phyloP scores from a whole-genome alignment of 2,888 invertebrate genomes.

The Drosophila kambysellisi region DNA sequence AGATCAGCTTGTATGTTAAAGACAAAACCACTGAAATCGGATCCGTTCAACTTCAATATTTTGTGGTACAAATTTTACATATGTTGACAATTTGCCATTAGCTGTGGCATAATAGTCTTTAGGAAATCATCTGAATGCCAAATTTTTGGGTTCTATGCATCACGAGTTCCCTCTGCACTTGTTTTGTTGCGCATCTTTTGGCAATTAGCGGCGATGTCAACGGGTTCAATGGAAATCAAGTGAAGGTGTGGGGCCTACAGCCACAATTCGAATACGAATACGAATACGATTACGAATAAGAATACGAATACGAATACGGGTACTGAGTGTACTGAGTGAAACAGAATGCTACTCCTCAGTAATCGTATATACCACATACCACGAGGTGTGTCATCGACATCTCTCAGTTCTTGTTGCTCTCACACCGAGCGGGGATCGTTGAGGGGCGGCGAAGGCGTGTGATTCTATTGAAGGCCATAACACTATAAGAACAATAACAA shows the following conservation, averaged over 20 bases:
- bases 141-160: conserved; percentile 57
- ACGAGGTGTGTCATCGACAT: conserved; percentile 75
- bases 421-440: conserved; percentile 8
- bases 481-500: conserved; percentile 32
- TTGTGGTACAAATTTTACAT: conserved; percentile 1
- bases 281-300: background rate
- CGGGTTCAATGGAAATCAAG: conserved; percentile 71
- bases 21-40: background rate
- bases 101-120: conserved; percentile 1
- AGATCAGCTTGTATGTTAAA: background rate
- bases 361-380: conserved; percentile 32
- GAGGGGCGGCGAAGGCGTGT: conserved; percentile 48
- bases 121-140: conserved; percentile 32
- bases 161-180: conserved; percentile 69
- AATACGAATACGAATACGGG: background rate
- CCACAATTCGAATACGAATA: conserved; percentile 3
- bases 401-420: conserved; percentile 50
- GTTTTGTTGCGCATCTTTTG: conserved; percentile 57
- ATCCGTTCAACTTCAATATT: background rate
- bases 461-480: conserved; percentile 71
- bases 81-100: conserved; percentile 7
- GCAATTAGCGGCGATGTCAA: conserved; percentile 77
- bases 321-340: conserved; percentile 18
- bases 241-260: conserved; percentile 69
- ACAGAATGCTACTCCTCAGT: conserved; percentile 45